Evolutionary conservation across 2,797 vertebrate genomes (phyloP).

Genomic region (Pyrocephalus nanus): DNA sequence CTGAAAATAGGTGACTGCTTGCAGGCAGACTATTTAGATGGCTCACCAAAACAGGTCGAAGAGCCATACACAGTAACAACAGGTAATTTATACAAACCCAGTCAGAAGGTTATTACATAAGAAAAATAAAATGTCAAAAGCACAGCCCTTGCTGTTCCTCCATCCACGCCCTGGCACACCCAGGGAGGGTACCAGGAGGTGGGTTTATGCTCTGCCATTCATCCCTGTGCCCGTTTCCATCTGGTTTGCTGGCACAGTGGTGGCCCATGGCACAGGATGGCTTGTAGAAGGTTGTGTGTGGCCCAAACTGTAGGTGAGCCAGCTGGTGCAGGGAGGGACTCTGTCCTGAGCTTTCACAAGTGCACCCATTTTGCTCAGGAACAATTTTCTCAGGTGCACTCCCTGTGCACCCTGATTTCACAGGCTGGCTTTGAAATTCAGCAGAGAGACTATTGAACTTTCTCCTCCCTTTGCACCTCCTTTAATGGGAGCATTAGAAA

Average conservation of each 20-base stretch:
- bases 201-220: neutral
- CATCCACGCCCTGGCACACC: too few species aligned
- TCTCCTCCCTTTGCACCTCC: neutral
- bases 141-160: neutral
- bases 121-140: neutral
- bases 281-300: neutral
- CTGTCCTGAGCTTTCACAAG: rapidly evolving
- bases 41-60: neutral
- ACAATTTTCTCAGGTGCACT: neutral
- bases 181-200: neutral
- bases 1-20: neutral
- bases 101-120: neutral
- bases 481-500: neutral
- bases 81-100: neutral
- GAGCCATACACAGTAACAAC: neutral
- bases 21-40: neutral
- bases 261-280: neutral
- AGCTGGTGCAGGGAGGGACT: neutral
- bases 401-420: neutral
- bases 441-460: neutral
- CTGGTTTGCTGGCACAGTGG: neutral
- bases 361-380: neutral
- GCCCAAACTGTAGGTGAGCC: neutral
- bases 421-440: neutral
- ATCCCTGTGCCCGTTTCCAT: neutral